These are phyloP conservation scores for Galaxea fascicularis DNA, from an alignment of 92 coral and sea anemone genomes.

Conservation along the genomic window DNA sequence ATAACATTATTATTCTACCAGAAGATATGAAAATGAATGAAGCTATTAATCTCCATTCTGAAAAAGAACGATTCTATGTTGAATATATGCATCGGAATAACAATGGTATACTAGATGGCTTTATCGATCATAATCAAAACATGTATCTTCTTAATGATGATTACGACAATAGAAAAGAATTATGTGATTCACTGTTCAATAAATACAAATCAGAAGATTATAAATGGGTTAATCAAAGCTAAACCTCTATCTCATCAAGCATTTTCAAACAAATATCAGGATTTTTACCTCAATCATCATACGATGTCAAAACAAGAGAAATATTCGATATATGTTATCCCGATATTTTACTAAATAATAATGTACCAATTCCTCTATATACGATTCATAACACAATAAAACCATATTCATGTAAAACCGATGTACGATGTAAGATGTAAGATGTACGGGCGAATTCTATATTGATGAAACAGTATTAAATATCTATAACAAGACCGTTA, in stretches of 20 bases:
- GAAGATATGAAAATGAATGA: no score
- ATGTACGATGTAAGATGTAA: constrained; percentile 17
- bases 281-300: constrained; percentile 39
- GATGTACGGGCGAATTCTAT: constrained; percentile 31
- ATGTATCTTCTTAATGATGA: no score
- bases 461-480: no score
- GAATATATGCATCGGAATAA: constrained; percentile 55
- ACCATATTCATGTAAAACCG: no score
- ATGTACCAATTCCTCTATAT: neutral
- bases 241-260: neutral
- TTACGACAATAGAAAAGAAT: no score
- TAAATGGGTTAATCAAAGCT: constrained; percentile 40
- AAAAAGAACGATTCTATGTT: neutral
- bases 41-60: neutral
- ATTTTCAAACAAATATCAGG: no score
- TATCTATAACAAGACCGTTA: neutral
- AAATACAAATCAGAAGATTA: constrained; percentile 39
- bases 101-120: constrained; percentile 54
- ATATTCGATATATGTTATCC: constrained; percentile 60
- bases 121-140: no score
- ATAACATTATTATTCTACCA: no score
- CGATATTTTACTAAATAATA: constrained; percentile 29
- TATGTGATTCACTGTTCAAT: constrained; percentile 45
- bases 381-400: constrained; percentile 21
- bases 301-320: constrained; percentile 29